Evolutionary conservation across 2,888 invertebrate genomes (phyloP), one percentile per base, ranked within the genome.

Genomic region (Cantharis rustica): DNA sequence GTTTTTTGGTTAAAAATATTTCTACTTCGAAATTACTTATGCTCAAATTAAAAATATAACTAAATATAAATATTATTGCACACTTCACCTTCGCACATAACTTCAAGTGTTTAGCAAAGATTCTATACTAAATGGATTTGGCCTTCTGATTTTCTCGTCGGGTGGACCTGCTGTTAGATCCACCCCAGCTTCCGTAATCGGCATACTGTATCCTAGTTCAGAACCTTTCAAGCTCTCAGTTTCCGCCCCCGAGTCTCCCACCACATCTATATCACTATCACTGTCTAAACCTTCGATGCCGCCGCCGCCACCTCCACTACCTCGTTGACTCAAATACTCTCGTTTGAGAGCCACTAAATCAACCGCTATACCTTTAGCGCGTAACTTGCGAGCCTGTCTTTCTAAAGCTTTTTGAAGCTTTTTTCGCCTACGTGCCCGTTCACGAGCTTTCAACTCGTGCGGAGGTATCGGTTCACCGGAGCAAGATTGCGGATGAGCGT

Each of bases 401-500:
- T 97, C 97, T 83, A 97, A 91, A 79, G 96, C 95, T 89, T 98
- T 98, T 85, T 95, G 93, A 86, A 97, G 90, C 90, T 98, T 96
- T 91, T 96, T 96, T 89, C 96, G 93, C 88, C 95, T 93, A 88
- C 96, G 93, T 86, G 96, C 95, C 87, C 95, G 92, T 89, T 96
- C 96, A 86, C 96, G 93, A 68, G 96, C 94, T 80, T 94, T 90
- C 61, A 96, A 91, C 89, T 96, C 96, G 85, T 95, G 97, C 11
- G 96, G 96, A 27, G 98, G 97, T 85, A 98, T 98, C 16, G 98
- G 98, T 85, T 98, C 98, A 9, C 98, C 98, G 82, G 96, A 96
- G 89, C 98, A 98, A 73, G 98, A 97, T 88, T 98, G 98, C 0
- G 98, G 98, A 88, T 98, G 98, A 5, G 98, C 98, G 90, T 98